phyloP scores from a whole-genome alignment of 2,113 vertebrate genomes.

The Erpornis zantholeuca region DNA sequence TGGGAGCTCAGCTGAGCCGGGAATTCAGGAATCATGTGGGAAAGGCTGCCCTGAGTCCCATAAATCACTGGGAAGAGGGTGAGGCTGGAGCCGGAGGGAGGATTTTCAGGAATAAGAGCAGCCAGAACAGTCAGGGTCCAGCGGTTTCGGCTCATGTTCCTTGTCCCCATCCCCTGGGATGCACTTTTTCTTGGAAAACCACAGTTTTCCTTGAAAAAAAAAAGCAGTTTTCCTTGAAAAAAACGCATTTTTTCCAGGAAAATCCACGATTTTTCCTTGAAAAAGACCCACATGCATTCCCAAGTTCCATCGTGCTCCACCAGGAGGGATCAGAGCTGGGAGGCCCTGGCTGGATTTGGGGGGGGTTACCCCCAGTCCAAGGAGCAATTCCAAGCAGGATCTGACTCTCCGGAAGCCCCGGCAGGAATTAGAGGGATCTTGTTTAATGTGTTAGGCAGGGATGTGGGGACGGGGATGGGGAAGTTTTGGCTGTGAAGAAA shows the following conservation, averaged over 20 bases:
- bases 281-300: not conserved
- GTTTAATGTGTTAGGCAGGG: slow-evolving; percentile 39
- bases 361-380: not conserved
- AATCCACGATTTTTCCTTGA: not conserved
- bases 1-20: not conserved
- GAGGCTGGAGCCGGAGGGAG: not conserved
- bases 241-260: not conserved
- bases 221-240: not conserved
- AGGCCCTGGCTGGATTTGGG: not conserved
- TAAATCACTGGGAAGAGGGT: not conserved
- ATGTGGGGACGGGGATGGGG: not conserved
- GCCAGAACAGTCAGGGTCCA: not conserved
- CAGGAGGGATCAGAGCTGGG: not conserved
- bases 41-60: not conserved
- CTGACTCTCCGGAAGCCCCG: not conserved
- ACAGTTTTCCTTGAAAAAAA: not conserved
- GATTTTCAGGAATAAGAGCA: not conserved
- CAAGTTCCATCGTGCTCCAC: not conserved
- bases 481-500: slow-evolving; percentile 33
- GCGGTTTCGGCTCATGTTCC: rapidly evolving
- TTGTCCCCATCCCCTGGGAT: not conserved
- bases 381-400: not conserved
- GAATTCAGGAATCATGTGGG: not conserved
- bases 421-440: not conserved
- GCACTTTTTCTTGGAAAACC: not conserved